These are phyloP conservation scores for Zonitis immaculata DNA, from an alignment of 2,888 invertebrate species.

Conservation along the genomic window DNA sequence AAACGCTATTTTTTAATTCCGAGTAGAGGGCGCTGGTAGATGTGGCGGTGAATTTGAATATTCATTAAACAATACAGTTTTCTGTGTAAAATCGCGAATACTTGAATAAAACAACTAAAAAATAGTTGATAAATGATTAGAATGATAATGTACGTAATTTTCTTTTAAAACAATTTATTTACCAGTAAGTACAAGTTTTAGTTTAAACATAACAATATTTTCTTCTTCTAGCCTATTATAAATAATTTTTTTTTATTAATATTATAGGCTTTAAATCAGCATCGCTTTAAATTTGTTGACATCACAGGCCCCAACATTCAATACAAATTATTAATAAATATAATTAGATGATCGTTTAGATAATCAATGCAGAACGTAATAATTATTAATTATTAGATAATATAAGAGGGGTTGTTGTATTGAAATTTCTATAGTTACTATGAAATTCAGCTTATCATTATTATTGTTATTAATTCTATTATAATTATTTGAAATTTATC, in stretches of 20 bases:
- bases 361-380: conserved; percentile 9
- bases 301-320: conserved; percentile 41
- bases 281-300: conserved; percentile 40
- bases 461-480: conserved; percentile 9
- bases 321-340: conserved; percentile 16
- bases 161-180: conserved; percentile 46
- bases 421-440: conserved; percentile 21
- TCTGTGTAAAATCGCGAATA: too few species aligned
- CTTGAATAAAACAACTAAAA: too few species aligned
- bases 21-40: too few species aligned
- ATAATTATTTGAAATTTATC: conserved; percentile 5
- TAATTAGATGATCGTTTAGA: conserved; percentile 15
- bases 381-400: neutral
- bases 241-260: conserved; percentile 34
- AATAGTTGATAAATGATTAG: too few species aligned
- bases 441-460: conserved; percentile 28
- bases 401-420: neutral
- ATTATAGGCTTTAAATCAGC: conserved; percentile 38
- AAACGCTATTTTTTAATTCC: too few species aligned
- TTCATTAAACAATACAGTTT: too few species aligned
- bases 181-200: conserved; percentile 44
- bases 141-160: too few species aligned
- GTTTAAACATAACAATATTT: conserved; percentile 48
- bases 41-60: too few species aligned
- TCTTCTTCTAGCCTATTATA: conserved; percentile 38